Base-by-base conservation (phyloP, 2,888 invertebrate genomes). In the Scaptomyza flava region DNA sequence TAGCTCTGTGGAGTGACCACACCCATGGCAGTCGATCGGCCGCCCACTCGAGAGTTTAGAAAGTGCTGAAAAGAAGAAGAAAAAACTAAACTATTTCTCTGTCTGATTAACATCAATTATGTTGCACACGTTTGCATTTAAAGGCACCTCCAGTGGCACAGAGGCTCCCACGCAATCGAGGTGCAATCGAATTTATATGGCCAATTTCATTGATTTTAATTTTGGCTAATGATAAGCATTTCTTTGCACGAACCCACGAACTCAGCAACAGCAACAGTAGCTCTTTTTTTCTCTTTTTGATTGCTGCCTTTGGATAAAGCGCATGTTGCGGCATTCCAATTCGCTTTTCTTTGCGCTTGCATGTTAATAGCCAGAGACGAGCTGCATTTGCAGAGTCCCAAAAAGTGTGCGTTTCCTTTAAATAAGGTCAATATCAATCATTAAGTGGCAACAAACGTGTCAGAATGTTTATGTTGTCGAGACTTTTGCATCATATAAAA, bases 381-480 rank as follows among this genome's bases (percentile, higher is more conserved):
- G 62, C 51, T 64, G 58, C 68, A 72, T 17, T 52, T 20, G 34
- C n/a, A 23, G 31, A 50, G 52, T 36, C 14, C 20, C n/a, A 43
- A 47, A 47, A 54, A 2, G n/a, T 36, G 33, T 85, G 89, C 88
- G 42, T 48, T 31, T 47, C 48, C 89, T 90, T 87, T 81, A 91
- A 91, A 91, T 89, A 91, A 91, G 91, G 91, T 91, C 91, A 91
- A 91, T 91, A 91, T 91, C 91, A 91, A 81, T 81, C 8, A 11
- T 6, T 14, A 78, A 69, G 77, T 73, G 63, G 62, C 69, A 63
- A 45, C 48, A 68, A 69, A 87, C 89, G 89, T 89, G 89, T 71
- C 72, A 80, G 79, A 89, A 89, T 89, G 59, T 78, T 53, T 68
- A 72, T 14, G 14, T 23, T 36, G 46, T 65, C 38, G 41, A 51